Conservation (phyloP, 2,888 invertebrate genomes). For the Agriopis leucophaearia region DNA sequence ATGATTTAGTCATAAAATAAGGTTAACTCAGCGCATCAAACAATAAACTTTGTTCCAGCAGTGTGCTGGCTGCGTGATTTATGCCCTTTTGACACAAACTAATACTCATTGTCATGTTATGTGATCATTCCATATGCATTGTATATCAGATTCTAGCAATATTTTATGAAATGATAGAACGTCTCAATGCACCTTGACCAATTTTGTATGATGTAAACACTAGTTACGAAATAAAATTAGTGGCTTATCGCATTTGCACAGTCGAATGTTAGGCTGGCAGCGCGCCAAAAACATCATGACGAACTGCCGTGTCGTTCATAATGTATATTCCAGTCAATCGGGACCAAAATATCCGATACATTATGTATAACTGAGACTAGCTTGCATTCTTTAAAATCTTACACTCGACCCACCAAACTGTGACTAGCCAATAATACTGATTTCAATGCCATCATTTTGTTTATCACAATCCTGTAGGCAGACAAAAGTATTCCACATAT, state of each 20-base stretch:
- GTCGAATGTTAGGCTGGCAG: conserved; percentile 64
- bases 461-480: conserved; percentile 17
- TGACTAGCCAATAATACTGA: conserved; percentile 3
- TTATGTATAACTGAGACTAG: neutral
- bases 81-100: too few relatives aligned
- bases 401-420: neutral
- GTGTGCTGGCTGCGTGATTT: neutral
- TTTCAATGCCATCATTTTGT: conserved; percentile 13
- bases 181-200: conserved; percentile 69
- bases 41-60: conserved; percentile 1
- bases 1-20: neutral
- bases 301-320: conserved; percentile 68
- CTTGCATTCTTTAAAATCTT: neutral
- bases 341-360: conserved; percentile 31
- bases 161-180: conserved; percentile 12
- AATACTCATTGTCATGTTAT: too few relatives aligned
- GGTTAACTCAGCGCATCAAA: neutral
- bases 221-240: conserved; percentile 78
- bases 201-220: conserved; percentile 75
- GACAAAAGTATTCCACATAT: conserved; percentile 15
- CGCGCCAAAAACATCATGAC: conserved; percentile 70
- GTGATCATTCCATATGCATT: neutral
- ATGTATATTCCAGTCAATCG: conserved; percentile 53
- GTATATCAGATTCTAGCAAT: neutral
- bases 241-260: conserved; percentile 59